These are phyloP conservation scores for Apodemus agrarius DNA, from an alignment of 2,797 vertebrate species.

Conservation along the genomic window DNA sequence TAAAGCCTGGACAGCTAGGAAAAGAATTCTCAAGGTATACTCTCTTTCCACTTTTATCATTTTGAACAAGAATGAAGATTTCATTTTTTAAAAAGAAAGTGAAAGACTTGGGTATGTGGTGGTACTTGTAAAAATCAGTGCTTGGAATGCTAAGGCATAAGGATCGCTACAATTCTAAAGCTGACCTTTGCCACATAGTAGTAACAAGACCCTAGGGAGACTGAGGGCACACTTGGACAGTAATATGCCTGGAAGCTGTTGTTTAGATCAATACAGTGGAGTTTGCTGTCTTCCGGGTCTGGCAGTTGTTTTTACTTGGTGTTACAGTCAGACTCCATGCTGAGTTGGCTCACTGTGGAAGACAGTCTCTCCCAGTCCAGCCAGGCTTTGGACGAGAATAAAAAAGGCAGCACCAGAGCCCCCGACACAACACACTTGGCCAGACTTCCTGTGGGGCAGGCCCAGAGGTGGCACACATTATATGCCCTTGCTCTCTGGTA, in stretches of 20 bases:
- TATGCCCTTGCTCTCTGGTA: background rate
- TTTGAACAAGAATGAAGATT: background rate
- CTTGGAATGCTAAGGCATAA: background rate
- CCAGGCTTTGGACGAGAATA: no score
- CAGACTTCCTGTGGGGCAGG: background rate
- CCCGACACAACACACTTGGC: fast-evolving
- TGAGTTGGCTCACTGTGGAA: background rate
- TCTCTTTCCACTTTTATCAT: background rate
- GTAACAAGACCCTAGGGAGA: background rate
- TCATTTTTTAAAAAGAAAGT: background rate
- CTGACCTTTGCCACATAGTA: background rate
- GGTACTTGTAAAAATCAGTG: no score
- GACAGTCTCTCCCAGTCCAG: background rate
- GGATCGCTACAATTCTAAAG: background rate
- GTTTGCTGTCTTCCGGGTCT: background rate
- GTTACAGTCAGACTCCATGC: background rate
- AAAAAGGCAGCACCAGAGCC: background rate
- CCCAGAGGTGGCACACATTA: background rate
- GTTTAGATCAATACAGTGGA: no score
- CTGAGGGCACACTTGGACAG: background rate
- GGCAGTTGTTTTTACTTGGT: no score
- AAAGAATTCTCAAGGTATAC: slow-evolving; percentile 92
- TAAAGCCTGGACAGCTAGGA: slow-evolving; percentile 91
- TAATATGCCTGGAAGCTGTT: background rate
- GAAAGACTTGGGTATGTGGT: background rate